Evolutionary conservation across 2,888 invertebrate species (phyloP), one percentile per base, ranked within the genome.

Genomic region (Aphidoletes aphidimyza): DNA sequence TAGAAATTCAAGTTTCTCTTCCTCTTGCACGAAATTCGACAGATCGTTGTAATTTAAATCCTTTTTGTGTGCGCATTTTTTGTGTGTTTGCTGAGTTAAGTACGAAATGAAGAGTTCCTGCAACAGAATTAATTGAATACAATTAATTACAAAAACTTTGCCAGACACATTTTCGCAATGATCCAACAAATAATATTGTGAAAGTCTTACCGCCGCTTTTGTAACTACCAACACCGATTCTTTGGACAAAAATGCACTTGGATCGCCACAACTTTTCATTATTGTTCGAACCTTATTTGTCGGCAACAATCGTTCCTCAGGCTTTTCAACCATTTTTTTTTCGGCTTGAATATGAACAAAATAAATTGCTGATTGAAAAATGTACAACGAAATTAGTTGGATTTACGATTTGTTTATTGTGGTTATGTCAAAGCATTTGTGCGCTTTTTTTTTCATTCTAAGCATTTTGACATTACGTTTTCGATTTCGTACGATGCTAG

Each of bases 1-100:
- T 8, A 85, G 83, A 30, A 85, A 85, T 14, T 85, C 85, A 19
- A 85, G 69, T 49, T 85, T 85, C 22, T 85, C 85, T 22, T 85
- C 85, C 0, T 83, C 37, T 26, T 83, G 49, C 0, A 85, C 85
- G 49, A 83, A 85, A 30, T 84, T 59, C 36, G 85, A 54, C 17
- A 85, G 45, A 85, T 83, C 34, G 42, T 59, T 83, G 42, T 85
- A 85, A 17, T 85, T 83, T 34, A 85, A 59, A 36, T 54, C 22
- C 47, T 49, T 49, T 26, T 83, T 54, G 14, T 83, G 36, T 26
- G 45, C 17, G 17, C 42, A 49, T 17, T 19, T 47, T 83, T 47
- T 83, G 22, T 83, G 47, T 26, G 45, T 47, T 45, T 47, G 45
- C 49, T 83, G 45, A 49, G 83, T 47, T 83, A 83, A 47, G 34